phyloP scores from a whole-genome alignment of 2,113 vertebrate genomes.

The Chelonoidis abingdonii region DNA sequence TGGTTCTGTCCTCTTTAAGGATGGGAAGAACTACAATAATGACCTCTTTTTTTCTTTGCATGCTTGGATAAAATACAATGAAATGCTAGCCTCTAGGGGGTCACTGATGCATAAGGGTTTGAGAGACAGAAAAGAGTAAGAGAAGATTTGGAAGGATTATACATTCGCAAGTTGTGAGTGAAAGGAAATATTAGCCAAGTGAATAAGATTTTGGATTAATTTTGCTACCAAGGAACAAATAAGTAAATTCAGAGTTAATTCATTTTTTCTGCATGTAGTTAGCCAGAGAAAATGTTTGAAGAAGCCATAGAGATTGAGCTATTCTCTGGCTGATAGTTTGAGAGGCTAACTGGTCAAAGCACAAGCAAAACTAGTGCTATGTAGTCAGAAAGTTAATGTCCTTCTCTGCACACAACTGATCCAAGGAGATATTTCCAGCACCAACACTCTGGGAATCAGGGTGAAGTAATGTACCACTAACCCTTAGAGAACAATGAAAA shows the following conservation, averaged over 20 bases:
- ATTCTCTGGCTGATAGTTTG: background rate
- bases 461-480: background rate
- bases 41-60: background rate
- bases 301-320: background rate
- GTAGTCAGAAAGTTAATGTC: background rate
- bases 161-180: background rate
- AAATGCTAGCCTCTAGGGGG: slow-evolving; percentile 73
- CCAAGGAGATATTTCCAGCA: background rate
- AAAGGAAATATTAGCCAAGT: background rate
- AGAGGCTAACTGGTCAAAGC: background rate
- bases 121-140: rapidly evolving
- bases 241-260: background rate
- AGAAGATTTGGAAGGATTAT: background rate
- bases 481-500: background rate
- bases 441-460: background rate
- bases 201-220: background rate
- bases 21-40: rapidly evolving
- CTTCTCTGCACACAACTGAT: background rate
- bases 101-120: slow-evolving; percentile 48
- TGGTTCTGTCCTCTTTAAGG: background rate
- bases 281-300: background rate
- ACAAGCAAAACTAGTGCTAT: background rate
- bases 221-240: background rate
- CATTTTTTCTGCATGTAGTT: background rate
- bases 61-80: background rate